phyloP scores from a whole-genome alignment of 1,140 invertebrate genomes.

The Drosophila cardini region DNA sequence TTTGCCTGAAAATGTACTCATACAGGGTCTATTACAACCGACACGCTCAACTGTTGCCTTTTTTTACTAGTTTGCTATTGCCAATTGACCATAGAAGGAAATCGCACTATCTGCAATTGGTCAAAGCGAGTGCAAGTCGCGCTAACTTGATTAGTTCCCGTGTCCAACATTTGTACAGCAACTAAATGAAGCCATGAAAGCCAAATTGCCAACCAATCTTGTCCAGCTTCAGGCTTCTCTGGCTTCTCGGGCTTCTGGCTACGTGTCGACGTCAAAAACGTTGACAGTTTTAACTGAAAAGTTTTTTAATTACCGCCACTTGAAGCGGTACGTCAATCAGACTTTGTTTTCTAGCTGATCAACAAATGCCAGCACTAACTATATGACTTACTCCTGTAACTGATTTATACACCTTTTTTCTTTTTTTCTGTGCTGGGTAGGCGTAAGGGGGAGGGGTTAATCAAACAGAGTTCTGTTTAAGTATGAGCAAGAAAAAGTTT shows the following conservation, averaged over 20 bases:
- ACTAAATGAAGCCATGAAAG: constrained; percentile 71
- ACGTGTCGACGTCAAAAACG: constrained; percentile 59
- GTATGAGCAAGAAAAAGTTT: no score
- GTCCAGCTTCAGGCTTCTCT: constrained; percentile 7
- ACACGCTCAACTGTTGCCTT: no score
- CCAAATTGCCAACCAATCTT: constrained; percentile 52
- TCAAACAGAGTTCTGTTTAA: no score
- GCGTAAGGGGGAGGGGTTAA: no score
- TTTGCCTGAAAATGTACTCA: no score
- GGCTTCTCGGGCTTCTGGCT: constrained; percentile 24
- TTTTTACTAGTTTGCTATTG: not conserved
- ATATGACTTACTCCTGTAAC: not conserved
- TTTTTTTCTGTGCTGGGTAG: no score
- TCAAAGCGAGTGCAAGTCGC: constrained; percentile 62
- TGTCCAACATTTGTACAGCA: constrained; percentile 26
- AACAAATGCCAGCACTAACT: constrained; percentile 8
- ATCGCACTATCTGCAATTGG: constrained; percentile 68
- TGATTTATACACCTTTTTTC: no score
- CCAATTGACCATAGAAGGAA: constrained; percentile 53
- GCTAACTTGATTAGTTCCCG: constrained; percentile 76
- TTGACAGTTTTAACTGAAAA: constrained; percentile 77
- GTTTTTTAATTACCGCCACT: constrained; percentile 71
- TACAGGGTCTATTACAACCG: no score
- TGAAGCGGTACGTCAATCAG: constrained; percentile 66
- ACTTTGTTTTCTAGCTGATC: constrained; percentile 39